Conservation (phyloP, 2,113 vertebrate species). For the Menidia beryllina region DNA sequence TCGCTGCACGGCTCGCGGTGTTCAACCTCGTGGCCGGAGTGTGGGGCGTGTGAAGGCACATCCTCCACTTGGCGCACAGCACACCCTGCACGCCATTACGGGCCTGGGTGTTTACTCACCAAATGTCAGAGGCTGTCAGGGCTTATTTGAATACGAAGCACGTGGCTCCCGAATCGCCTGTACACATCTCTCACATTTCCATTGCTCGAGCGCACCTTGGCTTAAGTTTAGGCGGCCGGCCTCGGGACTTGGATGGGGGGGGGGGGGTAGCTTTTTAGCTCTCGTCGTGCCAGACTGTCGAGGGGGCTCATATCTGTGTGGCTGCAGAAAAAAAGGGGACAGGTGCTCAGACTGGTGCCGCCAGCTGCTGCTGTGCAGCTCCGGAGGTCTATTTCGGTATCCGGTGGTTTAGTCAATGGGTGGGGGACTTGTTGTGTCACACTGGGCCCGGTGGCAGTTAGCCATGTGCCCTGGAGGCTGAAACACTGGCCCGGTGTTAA, state of each 20-base stretch:
- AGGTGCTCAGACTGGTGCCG: slow-evolving; percentile 67
- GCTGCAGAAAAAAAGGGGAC: slow-evolving; percentile 68
- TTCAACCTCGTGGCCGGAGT: slow-evolving; percentile 76
- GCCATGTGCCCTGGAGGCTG: slow-evolving; percentile 12
- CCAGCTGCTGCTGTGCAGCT: slow-evolving; percentile 74
- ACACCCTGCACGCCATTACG: slow-evolving; percentile 11
- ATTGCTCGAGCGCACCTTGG: not conserved
- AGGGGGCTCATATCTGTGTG: slow-evolving; percentile 46
- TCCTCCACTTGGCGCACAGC: slow-evolving; percentile 44
- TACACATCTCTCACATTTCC: too few species aligned
- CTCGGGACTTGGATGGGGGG: not conserved
- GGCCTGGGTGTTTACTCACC: not conserved
- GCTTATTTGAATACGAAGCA: not conserved
- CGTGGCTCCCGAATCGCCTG: not conserved
- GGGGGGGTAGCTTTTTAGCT: not conserved
- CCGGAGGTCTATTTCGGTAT: slow-evolving; percentile 81
- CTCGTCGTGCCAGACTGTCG: slow-evolving; percentile 8
- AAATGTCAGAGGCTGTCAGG: too few species aligned
- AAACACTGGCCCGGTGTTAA: slow-evolving; percentile 8
- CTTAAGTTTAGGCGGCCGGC: not conserved
- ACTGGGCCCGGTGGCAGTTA: slow-evolving; percentile 16
- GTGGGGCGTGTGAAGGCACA: slow-evolving; percentile 62
- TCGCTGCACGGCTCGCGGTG: slow-evolving; percentile 11
- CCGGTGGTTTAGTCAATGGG: slow-evolving; percentile 59
- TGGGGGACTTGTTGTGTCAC: slow-evolving; percentile 57